These are phyloP conservation scores for Thymallus thymallus DNA, from an alignment of 2,113 vertebrate species.

Conservation along the genomic window DNA sequence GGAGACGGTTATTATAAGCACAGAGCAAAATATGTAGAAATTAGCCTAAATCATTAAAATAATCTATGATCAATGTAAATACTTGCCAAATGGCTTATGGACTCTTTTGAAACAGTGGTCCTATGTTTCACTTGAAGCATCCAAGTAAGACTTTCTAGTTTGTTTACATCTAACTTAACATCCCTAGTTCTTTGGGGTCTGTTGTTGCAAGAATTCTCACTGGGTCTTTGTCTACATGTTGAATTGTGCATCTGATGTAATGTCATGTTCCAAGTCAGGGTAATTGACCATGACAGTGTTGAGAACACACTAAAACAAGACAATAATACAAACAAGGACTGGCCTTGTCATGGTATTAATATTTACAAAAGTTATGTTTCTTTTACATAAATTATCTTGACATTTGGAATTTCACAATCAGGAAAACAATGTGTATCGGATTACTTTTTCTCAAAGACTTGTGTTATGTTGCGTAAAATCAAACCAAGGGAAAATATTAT, in stretches of 20 bases:
- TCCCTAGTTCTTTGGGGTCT: neutral
- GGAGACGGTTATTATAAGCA: neutral
- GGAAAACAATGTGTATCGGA: neutral
- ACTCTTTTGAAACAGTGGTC: slow-evolving; percentile 5
- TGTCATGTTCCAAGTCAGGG: slow-evolving; percentile 31
- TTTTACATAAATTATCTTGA: slow-evolving; percentile 44
- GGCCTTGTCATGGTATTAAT: slow-evolving; percentile 51
- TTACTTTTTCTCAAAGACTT: neutral
- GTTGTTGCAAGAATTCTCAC: slow-evolving; percentile 2
- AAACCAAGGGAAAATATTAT: neutral
- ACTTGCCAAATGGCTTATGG: neutral
- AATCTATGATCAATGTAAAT: neutral
- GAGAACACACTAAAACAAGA: slow-evolving; percentile 41
- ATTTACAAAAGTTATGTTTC: slow-evolving; percentile 47
- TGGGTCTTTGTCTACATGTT: slow-evolving; percentile 15
- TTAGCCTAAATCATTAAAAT: neutral
- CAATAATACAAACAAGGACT: slow-evolving; percentile 24
- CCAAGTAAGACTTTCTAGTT: neutral
- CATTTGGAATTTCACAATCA: neutral
- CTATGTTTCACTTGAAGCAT: slow-evolving; percentile 1
- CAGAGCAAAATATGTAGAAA: neutral
- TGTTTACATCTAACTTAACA: slow-evolving; percentile 2
- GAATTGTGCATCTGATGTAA: slow-evolving; percentile 22
- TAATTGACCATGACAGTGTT: slow-evolving; percentile 49
- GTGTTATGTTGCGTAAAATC: neutral